phyloP scores from a whole-genome alignment of 2,113 vertebrate genomes.

The Alectura lathami region DNA sequence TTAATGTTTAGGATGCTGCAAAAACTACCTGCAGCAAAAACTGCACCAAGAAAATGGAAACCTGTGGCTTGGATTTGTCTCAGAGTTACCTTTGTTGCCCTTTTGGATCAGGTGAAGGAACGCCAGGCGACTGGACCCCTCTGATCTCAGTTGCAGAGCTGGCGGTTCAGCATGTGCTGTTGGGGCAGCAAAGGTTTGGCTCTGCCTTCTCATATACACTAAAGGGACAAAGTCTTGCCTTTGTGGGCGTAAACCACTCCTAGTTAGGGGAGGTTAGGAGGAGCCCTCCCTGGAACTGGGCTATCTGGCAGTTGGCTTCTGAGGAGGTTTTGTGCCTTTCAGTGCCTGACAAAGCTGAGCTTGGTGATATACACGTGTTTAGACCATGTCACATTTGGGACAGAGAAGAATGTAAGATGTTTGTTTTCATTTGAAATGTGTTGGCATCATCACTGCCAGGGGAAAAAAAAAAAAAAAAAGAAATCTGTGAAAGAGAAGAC shows the following conservation, averaged over 20 bases:
- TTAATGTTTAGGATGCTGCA: not conserved
- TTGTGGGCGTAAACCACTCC: not conserved
- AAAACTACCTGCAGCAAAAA: conserved; percentile 9
- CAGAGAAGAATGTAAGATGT: not conserved
- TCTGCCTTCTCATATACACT: not conserved
- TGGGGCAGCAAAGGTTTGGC: not conserved
- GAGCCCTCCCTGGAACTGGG: not conserved
- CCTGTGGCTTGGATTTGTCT: not conserved
- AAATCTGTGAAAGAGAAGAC: not conserved
- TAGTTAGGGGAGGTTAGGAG: not conserved
- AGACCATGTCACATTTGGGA: rapidly evolving
- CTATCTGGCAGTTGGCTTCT: not conserved
- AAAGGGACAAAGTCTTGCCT: not conserved
- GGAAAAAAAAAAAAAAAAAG: not conserved
- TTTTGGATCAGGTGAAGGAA: not conserved
- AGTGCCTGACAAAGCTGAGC: not conserved
- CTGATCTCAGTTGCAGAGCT: not conserved
- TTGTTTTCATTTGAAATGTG: not conserved
- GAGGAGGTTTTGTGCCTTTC: not conserved
- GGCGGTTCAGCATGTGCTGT: not conserved
- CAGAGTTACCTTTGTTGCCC: not conserved
- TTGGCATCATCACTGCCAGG: not conserved
- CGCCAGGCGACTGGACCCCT: not conserved
- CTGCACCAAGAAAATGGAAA: not conserved
- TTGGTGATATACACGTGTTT: not conserved